Percentiles rank a stretch among this genome's conserved stretches.
phyloP scores from a whole-genome alignment of 2,797 vertebrate species.

The Notoglanidium macrostoma region DNA sequence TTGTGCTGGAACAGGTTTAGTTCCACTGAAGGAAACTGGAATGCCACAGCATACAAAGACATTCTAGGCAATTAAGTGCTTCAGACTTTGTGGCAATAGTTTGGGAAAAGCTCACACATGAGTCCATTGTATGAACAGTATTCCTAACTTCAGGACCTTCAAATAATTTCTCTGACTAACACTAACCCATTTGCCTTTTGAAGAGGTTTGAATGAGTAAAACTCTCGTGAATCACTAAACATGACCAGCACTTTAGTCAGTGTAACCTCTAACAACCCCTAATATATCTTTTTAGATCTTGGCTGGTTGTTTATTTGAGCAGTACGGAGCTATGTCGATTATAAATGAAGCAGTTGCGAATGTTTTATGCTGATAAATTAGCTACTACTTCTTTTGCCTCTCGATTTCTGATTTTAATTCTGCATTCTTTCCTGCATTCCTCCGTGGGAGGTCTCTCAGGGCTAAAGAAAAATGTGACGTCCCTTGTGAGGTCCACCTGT shows the following conservation, averaged over 20 bases:
- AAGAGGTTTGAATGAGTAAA: background rate
- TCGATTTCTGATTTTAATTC: conserved; percentile 27
- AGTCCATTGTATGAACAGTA: background rate
- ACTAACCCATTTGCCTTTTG: background rate
- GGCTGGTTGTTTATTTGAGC: conserved; percentile 58
- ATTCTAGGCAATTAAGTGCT: background rate
- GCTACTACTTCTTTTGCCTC: conserved; percentile 29
- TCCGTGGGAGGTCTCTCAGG: conserved; percentile 46
- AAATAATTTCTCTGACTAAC: background rate
- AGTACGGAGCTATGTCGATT: conserved; percentile 40
- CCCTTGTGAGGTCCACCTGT: conserved; percentile 45
- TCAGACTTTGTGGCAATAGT: background rate
- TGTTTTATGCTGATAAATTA: conserved; percentile 44
- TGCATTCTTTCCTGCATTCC: conserved; percentile 32
- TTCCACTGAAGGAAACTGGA: background rate
- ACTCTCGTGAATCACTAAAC: background rate
- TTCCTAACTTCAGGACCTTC: background rate
- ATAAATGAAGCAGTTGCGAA: conserved; percentile 42
- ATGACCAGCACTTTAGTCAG: conserved; percentile 6
- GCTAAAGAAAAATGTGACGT: conserved; percentile 28
- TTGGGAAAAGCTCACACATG: background rate
- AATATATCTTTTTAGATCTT: conserved; percentile 35
- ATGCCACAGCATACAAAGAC: background rate
- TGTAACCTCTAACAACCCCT: conserved; percentile 11
- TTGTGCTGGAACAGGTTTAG: background rate